Percentiles rank a stretch among this genome's conserved stretches.
Evolutionary conservation across 1,140 invertebrate genomes (phyloP).

Genomic region (Drosophila pectinifera): DNA sequence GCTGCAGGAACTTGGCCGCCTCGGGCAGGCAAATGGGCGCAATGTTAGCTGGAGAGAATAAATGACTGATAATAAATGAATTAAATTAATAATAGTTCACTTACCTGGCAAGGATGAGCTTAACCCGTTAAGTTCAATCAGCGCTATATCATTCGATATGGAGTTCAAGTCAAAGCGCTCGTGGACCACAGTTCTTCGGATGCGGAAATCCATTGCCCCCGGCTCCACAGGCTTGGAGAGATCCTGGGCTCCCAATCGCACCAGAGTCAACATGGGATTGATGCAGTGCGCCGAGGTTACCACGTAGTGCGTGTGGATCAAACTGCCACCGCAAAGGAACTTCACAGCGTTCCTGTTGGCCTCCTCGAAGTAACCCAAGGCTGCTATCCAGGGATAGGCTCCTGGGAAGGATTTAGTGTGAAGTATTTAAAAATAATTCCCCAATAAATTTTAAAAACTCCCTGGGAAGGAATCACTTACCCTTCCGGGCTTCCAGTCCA

Average conservation of each 20-base stretch:
- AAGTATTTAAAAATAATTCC: constrained; percentile 16
- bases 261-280: constrained; percentile 52
- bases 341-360: constrained; percentile 84
- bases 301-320: constrained; percentile 90
- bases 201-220: constrained; percentile 87
- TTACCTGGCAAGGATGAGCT: constrained; percentile 9
- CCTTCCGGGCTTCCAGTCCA: constrained; percentile 77
- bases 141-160: constrained; percentile 91
- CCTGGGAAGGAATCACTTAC: constrained; percentile 24
- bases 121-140: constrained; percentile 87
- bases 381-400: constrained; percentile 90
- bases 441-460: background rate
- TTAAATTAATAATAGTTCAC: constrained; percentile 7
- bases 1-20: constrained; percentile 83
- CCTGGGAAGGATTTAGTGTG: constrained; percentile 56
- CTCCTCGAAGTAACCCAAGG: constrained; percentile 87
- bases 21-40: constrained; percentile 90
- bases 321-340: constrained; percentile 93
- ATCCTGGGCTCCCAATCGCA: constrained; percentile 89
- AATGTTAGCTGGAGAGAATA: too few relatives aligned
- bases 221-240: constrained; percentile 87
- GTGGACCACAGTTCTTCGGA: constrained; percentile 88
- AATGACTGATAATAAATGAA: too few relatives aligned
- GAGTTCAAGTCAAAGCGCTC: constrained; percentile 88
- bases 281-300: constrained; percentile 95